A percentile compares a stretch with the other conserved stretches of the same genome.
phyloP scores from a whole-genome alignment of 2,888 invertebrate species.

The Drosophila vallismaia region DNA sequence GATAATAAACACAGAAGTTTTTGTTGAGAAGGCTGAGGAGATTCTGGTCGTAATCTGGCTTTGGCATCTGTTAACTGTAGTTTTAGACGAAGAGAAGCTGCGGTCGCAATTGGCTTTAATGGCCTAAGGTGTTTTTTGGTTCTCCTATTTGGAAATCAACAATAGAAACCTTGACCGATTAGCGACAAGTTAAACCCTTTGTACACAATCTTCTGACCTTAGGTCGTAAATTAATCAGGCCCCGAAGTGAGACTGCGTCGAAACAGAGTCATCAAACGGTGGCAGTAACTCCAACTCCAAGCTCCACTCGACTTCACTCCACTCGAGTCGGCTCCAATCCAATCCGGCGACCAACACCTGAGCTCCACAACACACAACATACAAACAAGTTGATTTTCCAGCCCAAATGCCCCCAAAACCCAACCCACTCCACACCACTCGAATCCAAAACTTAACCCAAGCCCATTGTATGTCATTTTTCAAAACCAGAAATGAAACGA shows the following conservation, averaged over 20 bases:
- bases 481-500: conserved; percentile 75
- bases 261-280: conserved; percentile 72
- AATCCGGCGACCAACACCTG: conserved; percentile 33
- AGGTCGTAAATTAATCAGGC: conserved; percentile 73
- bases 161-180: conserved; percentile 65
- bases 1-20: conserved; percentile 9
- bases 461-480: conserved; percentile 75
- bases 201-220: conserved; percentile 58
- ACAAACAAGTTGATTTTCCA: conserved; percentile 76
- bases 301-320: conserved; percentile 17
- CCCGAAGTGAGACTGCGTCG: conserved; percentile 45
- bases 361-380: conserved; percentile 61
- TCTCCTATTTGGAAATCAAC: conserved; percentile 26
- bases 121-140: conserved; percentile 16
- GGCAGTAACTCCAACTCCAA: conserved; percentile 34
- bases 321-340: conserved; percentile 13
- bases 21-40: neutral
- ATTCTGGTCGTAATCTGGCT: conserved; percentile 3
- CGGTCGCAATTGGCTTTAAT: conserved; percentile 51
- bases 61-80: conserved; percentile 59
- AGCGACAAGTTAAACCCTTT: conserved; percentile 64
- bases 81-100: conserved; percentile 52
- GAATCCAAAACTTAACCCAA: conserved; percentile 24
- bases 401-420: conserved; percentile 48
- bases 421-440: conserved; percentile 34